These are phyloP conservation scores for Callipepla squamata DNA, from an alignment of 2,113 vertebrate species.

Conservation along the genomic window DNA sequence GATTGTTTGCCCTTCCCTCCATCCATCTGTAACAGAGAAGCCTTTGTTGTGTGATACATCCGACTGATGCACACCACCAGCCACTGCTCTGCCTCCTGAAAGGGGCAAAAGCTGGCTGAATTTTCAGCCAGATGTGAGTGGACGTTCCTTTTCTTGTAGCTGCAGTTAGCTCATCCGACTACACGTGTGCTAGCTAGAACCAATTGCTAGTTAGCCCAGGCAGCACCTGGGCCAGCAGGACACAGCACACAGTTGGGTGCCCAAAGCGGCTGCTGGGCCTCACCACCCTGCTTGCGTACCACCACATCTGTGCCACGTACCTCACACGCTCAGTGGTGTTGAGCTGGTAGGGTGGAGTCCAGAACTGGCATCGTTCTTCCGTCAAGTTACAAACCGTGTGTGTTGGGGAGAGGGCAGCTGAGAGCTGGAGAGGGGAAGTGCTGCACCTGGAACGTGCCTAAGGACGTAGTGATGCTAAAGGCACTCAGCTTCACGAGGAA, in stretches of 20 bases:
- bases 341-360: neutral
- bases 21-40: slow-evolving; percentile 14
- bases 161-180: neutral
- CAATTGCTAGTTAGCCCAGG: neutral
- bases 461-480: neutral
- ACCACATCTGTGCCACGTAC: neutral
- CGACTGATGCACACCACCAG: neutral
- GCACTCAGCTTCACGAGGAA: neutral
- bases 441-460: neutral
- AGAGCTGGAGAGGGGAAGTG: neutral
- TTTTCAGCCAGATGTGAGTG: neutral
- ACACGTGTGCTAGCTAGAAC: too few relatives aligned
- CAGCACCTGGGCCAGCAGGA: neutral
- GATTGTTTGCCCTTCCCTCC: slow-evolving; percentile 51
- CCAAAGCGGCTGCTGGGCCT: neutral
- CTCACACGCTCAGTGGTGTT: neutral
- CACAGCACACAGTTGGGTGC: rapidly evolving
- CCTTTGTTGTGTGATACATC: neutral
- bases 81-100: neutral
- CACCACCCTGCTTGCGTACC: neutral
- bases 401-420: neutral
- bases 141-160: neutral
- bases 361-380: neutral
- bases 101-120: neutral
- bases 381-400: neutral